Base-by-base conservation (phyloP, 2,113 vertebrate genomes). In the Ailurus styani region DNA sequence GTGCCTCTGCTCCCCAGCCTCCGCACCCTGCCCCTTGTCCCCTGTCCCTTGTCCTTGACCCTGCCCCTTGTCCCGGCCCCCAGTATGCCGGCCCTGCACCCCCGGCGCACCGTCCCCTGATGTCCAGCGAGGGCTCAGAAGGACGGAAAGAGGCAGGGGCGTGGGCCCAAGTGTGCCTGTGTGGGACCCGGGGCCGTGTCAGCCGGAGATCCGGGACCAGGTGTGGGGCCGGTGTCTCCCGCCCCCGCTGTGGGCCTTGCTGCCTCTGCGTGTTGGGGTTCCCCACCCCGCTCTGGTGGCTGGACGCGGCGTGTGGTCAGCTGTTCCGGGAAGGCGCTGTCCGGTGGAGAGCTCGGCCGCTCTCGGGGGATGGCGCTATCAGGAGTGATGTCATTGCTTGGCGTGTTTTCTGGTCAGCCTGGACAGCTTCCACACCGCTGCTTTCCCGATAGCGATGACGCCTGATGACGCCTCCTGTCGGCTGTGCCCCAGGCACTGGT, bases 401-500 rank as follows among this genome's bases (percentile, higher is more conserved):
- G 27, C 60, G 37, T 50, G 3, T 62, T 31, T 23, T 23, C 21
- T 55, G 70, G 27, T 68, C 9, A 45, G 17, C 40, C 13, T 18
- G 1, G 34, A 6, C 42, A 45, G 1, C 62, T 72, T 83, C 31
- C 29, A 21, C 52, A 5, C 23, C 10, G 3, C 47, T 14, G 15
- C n/a, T 66, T 13, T 54, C 8, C 20, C 25, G 27, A 21, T 1
- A 23, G 25, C 25, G 42, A 11, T 29, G 50, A 17, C 4, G 18
- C 6, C 15, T 21, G 66, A 68, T 21, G 66, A 21, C 3, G 57
- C 17, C 29, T 12, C n/a, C 3, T 15, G 34, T 21, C 13, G 29
- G 23, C 17, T n/a, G 0, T 27, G 27, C n/a, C n/a, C 27, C 12
- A 21, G 15, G 14, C 25, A 2, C 29, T 15, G 10, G 29, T 29